Conservation (phyloP, 2,113 vertebrate species). For the Dicaeum eximium region DNA sequence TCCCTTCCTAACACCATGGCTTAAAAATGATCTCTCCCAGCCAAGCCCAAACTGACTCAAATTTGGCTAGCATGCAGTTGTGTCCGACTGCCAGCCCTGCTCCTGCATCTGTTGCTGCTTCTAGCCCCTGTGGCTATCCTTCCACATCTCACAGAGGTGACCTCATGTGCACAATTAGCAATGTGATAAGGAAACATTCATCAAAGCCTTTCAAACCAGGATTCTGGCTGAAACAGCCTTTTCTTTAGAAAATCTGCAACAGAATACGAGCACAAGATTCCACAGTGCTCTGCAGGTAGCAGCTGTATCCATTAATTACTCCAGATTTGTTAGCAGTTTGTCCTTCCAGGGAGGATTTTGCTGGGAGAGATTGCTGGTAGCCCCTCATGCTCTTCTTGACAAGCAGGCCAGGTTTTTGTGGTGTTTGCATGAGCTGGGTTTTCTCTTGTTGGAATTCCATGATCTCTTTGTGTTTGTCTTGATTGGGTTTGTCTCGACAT, state of each 20-base stretch:
- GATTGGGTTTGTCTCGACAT: not conserved
- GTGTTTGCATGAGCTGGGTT: constrained; percentile 31
- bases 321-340: not conserved
- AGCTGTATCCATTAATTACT: not conserved
- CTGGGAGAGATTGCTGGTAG: not conserved
- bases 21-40: not conserved
- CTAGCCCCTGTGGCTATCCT: not conserved
- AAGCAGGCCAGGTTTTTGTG: not conserved
- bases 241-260: not conserved
- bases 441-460: constrained; percentile 55
- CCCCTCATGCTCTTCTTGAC: not conserved
- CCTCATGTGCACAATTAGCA: not conserved
- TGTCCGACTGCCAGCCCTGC: not conserved
- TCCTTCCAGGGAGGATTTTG: not conserved
- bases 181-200: not conserved
- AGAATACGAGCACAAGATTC: not conserved
- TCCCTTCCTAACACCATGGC: not conserved
- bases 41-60: not conserved
- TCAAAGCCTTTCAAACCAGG: not conserved
- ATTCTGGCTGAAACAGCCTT: not conserved
- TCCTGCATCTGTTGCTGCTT: not conserved
- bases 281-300: not conserved
- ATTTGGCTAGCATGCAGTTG: not conserved
- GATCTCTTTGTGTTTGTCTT: constrained; percentile 7
- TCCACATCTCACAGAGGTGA: not conserved